A percentile compares a stretch with the other conserved stretches of the same genome.
phyloP scores from a whole-genome alignment of 2,888 invertebrate genomes.

The Ptychoptera contaminata region DNA sequence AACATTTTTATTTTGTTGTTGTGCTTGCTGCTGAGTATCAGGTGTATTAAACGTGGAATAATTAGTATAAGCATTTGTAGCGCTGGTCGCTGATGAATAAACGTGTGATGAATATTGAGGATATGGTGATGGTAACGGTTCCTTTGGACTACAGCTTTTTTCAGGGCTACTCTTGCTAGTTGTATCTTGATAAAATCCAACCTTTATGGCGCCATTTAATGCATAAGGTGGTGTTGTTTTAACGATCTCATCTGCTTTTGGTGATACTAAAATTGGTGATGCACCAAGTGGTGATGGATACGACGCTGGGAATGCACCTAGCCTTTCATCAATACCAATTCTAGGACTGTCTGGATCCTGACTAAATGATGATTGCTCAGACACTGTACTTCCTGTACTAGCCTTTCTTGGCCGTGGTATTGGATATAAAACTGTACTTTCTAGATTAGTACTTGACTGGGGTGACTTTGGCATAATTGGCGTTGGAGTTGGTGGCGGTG shows the following conservation, averaged over 20 bases:
- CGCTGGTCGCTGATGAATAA: slow-evolving; percentile 38
- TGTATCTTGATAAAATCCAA: slow-evolving; percentile 82
- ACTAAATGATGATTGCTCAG: slow-evolving; percentile 62
- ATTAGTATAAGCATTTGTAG: slow-evolving; percentile 22
- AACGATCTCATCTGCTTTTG: slow-evolving; percentile 49
- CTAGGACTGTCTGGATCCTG: slow-evolving; percentile 61
- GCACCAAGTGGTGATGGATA: slow-evolving; percentile 56
- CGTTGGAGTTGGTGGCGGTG: background rate
- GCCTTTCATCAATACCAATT: slow-evolving; percentile 41
- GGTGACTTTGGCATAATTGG: background rate
- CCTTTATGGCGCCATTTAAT: slow-evolving; percentile 68
- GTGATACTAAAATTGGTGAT: slow-evolving; percentile 58
- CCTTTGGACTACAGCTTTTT: slow-evolving; percentile 66
- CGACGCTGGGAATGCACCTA: slow-evolving; percentile 48
- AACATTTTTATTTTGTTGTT: slow-evolving; percentile 20
- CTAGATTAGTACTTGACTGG: background rate
- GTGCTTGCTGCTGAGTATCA: background rate
- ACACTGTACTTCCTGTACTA: slow-evolving; percentile 65
- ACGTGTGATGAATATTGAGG: slow-evolving; percentile 41
- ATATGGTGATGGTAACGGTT: slow-evolving; percentile 46
- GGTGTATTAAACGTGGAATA: slow-evolving; percentile 21
- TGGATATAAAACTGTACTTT: slow-evolving; percentile 14
- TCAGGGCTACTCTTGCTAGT: slow-evolving; percentile 71
- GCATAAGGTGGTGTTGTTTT: slow-evolving; percentile 49
- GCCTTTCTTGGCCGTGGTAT: slow-evolving; percentile 46